These are phyloP conservation scores for Ectropis grisescens DNA, from an alignment of 1,140 invertebrate genomes.

Conservation along the genomic window DNA sequence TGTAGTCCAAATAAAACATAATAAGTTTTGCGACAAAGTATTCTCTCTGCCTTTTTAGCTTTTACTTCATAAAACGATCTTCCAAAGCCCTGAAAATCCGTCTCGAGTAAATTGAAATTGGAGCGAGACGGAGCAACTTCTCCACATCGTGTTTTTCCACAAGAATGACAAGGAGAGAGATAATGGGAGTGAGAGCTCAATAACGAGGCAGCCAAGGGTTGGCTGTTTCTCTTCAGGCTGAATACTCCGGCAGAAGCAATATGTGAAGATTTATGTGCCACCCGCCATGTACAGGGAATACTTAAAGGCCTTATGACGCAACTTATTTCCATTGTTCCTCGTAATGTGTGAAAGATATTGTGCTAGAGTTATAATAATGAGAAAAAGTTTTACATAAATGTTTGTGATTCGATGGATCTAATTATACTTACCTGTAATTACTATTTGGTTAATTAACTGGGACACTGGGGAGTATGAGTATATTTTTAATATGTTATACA, in stretches of 20 bases:
- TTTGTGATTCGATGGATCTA: too few relatives aligned
- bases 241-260: constrained; percentile 42
- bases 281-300: constrained; percentile 31
- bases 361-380: not conserved
- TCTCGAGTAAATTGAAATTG: constrained; percentile 70
- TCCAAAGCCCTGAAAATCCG: constrained; percentile 61
- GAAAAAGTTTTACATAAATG: not conserved
- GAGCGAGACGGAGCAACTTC: constrained; percentile 39
- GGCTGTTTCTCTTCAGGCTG: constrained; percentile 50
- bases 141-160: constrained; percentile 8
- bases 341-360: too few relatives aligned
- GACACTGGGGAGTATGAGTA: too few relatives aligned
- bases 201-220: constrained; percentile 70
- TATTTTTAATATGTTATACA: too few relatives aligned
- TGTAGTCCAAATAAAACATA: too few relatives aligned
- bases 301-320: constrained; percentile 37
- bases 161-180: constrained; percentile 32
- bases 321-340: constrained; percentile 35
- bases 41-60: constrained; percentile 8
- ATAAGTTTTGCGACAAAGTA: too few relatives aligned
- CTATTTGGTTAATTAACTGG: too few relatives aligned
- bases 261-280: constrained; percentile 62
- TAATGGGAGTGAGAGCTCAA: constrained; percentile 66
- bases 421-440: too few relatives aligned
- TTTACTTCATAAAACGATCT: constrained; percentile 38